Evolutionary conservation across 2,888 invertebrate genomes (phyloP).

Genomic region (Xestia xanthographa): DNA sequence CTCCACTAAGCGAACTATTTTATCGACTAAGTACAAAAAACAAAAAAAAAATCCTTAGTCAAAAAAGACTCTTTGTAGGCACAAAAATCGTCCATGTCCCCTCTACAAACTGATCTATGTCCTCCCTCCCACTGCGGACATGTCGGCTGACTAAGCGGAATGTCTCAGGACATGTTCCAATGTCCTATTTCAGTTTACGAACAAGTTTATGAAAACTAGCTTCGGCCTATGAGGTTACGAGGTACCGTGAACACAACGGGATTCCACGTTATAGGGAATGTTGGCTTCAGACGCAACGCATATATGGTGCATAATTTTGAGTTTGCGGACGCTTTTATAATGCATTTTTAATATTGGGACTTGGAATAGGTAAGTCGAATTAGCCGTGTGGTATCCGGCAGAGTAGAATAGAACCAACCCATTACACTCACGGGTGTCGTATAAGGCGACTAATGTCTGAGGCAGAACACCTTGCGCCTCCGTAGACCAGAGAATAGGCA

Average conservation of each 20-base stretch:
- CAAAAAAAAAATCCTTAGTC: not conserved
- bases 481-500: too few species aligned
- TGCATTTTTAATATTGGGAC: not conserved
- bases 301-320: not conserved
- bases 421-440: too few species aligned
- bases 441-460: too few species aligned
- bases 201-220: conserved; percentile 57
- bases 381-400: too few species aligned
- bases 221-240: conserved; percentile 29
- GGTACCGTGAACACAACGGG: conserved; percentile 41
- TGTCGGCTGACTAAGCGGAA: conserved; percentile 70
- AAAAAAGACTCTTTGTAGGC: not conserved
- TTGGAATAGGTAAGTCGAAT: not conserved
- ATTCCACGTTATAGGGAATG: conserved; percentile 12
- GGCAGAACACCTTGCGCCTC: too few species aligned
- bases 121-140: conserved; percentile 62
- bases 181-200: conserved; percentile 73
- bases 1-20: not conserved
- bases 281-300: not conserved
- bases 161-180: conserved; percentile 77
- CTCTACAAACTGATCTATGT: conserved; percentile 43
- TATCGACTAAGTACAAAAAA: not conserved
- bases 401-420: too few species aligned
- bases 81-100: conserved; percentile 13
- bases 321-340: not conserved